These are phyloP conservation scores for Dicyrtoma fusca DNA, from an alignment of 2,888 invertebrate genomes.

Conservation along the genomic window DNA sequence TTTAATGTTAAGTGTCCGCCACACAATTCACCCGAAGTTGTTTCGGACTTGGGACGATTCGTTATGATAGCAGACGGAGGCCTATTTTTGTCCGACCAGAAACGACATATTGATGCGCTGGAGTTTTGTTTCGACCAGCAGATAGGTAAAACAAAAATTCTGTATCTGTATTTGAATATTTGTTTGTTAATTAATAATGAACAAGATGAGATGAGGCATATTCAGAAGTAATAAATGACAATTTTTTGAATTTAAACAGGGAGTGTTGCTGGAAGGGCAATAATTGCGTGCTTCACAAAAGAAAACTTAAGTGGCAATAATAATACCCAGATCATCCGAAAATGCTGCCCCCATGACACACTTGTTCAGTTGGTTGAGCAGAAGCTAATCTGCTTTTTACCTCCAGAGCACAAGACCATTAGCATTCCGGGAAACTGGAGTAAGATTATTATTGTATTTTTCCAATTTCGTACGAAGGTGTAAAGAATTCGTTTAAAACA, in stretches of 20 bases:
- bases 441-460: conserved; percentile 35
- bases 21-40: conserved; percentile 46
- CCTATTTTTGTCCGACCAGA: conserved; percentile 46
- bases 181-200: too few relatives aligned
- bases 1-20: conserved; percentile 44
- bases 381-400: conserved; percentile 21
- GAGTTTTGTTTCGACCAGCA: conserved; percentile 54
- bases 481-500: too few relatives aligned
- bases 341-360: conserved; percentile 46
- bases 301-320: conserved; percentile 45
- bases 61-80: conserved; percentile 48
- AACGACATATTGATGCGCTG: conserved; percentile 44
- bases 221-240: background rate
- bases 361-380: conserved; percentile 40
- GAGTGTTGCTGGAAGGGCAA: conserved; percentile 48
- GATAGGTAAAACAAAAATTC: conserved; percentile 29
- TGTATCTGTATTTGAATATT: too few relatives aligned
- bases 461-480: conserved; percentile 22
- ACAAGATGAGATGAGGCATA: too few relatives aligned
- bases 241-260: conserved; percentile 36
- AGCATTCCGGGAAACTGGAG: conserved; percentile 45
- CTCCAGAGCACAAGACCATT: background rate
- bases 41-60: conserved; percentile 48
- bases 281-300: conserved; percentile 51
- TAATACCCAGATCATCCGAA: conserved; percentile 26